Evolutionary conservation across 2,888 invertebrate species (phyloP).

Genomic region (Phlogophora meticulosa): DNA sequence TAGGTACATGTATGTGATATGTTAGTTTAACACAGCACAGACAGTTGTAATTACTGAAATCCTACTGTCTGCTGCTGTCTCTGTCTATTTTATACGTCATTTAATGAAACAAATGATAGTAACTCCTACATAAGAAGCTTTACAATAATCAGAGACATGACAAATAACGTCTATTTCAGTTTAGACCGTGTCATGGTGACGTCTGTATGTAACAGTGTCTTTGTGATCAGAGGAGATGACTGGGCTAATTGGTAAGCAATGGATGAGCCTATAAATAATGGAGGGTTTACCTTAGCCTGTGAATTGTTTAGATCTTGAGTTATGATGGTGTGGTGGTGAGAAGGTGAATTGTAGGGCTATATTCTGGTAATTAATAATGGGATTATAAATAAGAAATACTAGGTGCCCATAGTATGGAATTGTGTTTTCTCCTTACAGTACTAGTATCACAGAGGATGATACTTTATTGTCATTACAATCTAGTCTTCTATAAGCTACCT

Average conservation of each 20-base stretch:
- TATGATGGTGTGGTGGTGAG: slow-evolving; percentile 31
- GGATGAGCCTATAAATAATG: slow-evolving; percentile 52
- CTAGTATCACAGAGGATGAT: neutral
- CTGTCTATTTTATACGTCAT: neutral
- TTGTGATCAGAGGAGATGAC: slow-evolving; percentile 36
- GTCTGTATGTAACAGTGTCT: neutral
- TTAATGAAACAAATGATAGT: slow-evolving; percentile 17
- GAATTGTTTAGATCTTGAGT: slow-evolving; percentile 56
- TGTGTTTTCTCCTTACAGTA: no score
- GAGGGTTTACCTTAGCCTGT: slow-evolving; percentile 14
- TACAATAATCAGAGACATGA: slow-evolving; percentile 21
- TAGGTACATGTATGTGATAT: neutral
- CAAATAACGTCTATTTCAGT: slow-evolving; percentile 43
- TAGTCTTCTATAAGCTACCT: no score
- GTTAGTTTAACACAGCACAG: slow-evolving; percentile 21
- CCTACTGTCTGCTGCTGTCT: neutral
- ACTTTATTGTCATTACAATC: no score
- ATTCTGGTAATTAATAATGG: slow-evolving; percentile 33
- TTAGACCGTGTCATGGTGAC: slow-evolving; percentile 33
- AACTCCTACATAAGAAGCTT: slow-evolving; percentile 15
- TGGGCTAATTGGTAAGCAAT: slow-evolving; percentile 45
- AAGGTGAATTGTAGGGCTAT: slow-evolving; percentile 28
- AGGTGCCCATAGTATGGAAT: no score
- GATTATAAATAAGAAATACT: neutral
- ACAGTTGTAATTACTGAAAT: slow-evolving; percentile 22